A percentile compares a stretch with the other conserved stretches of the same genome.
These are phyloP conservation scores for Lagorchestes hirsutus DNA, from an alignment of 2,797 vertebrate species.

Conservation along the genomic window DNA sequence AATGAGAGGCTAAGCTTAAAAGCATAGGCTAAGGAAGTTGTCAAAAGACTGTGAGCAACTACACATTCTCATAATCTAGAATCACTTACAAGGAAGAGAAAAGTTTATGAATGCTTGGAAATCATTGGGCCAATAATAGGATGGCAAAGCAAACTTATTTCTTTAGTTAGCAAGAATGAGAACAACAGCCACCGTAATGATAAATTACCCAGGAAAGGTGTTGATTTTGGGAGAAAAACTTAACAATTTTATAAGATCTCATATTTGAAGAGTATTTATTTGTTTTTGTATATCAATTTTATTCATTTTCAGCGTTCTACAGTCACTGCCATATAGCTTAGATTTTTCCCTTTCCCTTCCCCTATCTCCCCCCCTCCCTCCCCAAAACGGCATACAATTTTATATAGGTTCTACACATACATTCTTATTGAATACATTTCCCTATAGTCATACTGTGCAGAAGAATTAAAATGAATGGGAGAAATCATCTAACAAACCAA, in stretches of 20 bases:
- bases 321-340: no score
- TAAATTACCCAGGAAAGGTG: constrained; percentile 61
- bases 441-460: no score
- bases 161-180: constrained; percentile 51
- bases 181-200: constrained; percentile 58
- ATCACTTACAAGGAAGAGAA: constrained; percentile 10
- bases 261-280: background rate
- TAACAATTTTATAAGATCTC: constrained; percentile 34
- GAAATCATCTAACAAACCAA: no score
- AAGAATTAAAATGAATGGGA: no score
- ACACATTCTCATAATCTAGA: background rate
- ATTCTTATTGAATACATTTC: no score
- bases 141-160: constrained; percentile 43
- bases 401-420: no score
- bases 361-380: no score
- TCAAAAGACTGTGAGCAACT: background rate
- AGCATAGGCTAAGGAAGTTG: background rate
- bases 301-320: no score
- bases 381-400: no score
- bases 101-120: constrained; percentile 25
- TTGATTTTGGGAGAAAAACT: constrained; percentile 70
- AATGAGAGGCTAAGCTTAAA: background rate
- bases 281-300: background rate
- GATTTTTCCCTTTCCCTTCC: no score
- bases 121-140: constrained; percentile 46